Base-by-base conservation (phyloP, 2,113 vertebrate genomes). In the Triplophysa tibetana region DNA sequence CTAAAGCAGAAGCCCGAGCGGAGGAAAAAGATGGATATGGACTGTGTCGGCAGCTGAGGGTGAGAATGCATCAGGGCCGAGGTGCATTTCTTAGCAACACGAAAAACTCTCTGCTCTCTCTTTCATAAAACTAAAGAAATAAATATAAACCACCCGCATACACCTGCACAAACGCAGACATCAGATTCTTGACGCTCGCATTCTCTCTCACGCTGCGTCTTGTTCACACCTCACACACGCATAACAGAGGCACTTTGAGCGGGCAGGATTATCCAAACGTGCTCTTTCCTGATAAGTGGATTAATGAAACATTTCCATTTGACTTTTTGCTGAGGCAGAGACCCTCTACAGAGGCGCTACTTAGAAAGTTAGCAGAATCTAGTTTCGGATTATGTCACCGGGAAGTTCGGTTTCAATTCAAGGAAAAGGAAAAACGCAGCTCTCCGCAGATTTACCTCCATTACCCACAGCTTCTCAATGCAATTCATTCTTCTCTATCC, bases 251-350 rank as follows among this genome's bases (percentile, higher is more conserved):
- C 87, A 89, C 89, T 90, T 89, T 88, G 87, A 90, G 90, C 88
- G 79, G 41, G 82, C 85, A 79, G 92, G 91, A 92, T 93, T 91
- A 93, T 91, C 89, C 84, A 88, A 91, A 91, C 92, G 90, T 93
- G 92, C 90, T 91, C 90, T 88, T 88, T 85, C 84, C 92, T 89
- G 92, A 93, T 93, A 93, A 93, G 88, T 92, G 89, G 91, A 91
- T 92, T 92, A 92, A 92, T 90, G 88, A 87, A 89, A 91, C 88
- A 84, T 91, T 91, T 90, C 83, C 88, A 90, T 88, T 91, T 87
- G 88, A 91, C 87, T 84, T 89, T 90, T 88, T 87, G 89, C 88
- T 90, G 90, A 91, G 87, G 90, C 88, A 89, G 90, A 91, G 91
- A 92, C 90, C 88, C 86, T 75, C 82, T 88, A 85, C 86, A 91